Base-by-base conservation (phyloP, 2,888 invertebrate species). In the Sarcophaga carnaria region DNA sequence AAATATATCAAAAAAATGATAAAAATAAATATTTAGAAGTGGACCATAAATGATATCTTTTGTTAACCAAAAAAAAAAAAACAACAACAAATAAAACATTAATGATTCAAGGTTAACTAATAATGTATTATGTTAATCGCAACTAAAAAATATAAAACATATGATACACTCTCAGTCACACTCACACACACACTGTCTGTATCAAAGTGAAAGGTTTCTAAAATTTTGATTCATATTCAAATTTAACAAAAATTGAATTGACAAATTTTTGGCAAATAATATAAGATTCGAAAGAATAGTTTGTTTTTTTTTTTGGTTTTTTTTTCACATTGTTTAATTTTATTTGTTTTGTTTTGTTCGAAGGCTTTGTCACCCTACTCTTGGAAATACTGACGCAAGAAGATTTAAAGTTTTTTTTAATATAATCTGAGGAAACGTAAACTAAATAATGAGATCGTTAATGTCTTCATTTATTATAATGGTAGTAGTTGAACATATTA, bases 121-220 rank as follows among this genome's bases (percentile, higher is more conserved):
- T 77, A 64, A 66, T 12, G 8, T 54, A 64, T 64, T 80, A 67
- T 66, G 71, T n/a, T 67, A 69, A 80, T 62, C 62, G 60, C 12
- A 59, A 74, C 47, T 67, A 74, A 66, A 66, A 76, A 54, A 54
- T 37, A 77, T 60, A 60, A n/a, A 59, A 37, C n/a, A 64, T 17
- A 20, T 49, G 45, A 66, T 76, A 49, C 54, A 14, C 14, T 14
- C 14, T 3, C 49, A 49, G 11, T 12, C 14, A 54, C 10, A 54
- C 54, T 14, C 12, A 14, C 11, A 14, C 11, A 3, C 11, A 49
- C 8, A 49, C 3, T 49, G 49, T 14, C 14, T 14, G 49, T 14
- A 14, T 81, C 49, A 67, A 81, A 81, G 75, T 75, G 75, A 81
- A 81, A 81, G 81, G 81, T 62, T 81, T 81, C 62, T 54, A 62